A percentile compares a stretch with the other conserved stretches of the same genome.
Conservation (phyloP, 2,113 vertebrate species). For the Platanista minor region DNA sequence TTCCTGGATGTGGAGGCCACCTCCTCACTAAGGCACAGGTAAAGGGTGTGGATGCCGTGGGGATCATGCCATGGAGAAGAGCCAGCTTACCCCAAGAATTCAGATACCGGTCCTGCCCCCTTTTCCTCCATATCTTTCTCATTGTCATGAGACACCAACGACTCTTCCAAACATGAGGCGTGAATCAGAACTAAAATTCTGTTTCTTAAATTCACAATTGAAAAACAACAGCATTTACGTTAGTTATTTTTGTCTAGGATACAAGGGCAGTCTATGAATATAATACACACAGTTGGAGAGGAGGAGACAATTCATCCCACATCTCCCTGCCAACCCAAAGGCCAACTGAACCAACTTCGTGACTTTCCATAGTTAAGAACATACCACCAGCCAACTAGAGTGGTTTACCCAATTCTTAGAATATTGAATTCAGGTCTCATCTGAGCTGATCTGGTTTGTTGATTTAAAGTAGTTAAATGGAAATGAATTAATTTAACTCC, state of each 20-base stretch:
- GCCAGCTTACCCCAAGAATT: neutral
- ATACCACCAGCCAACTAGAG: neutral
- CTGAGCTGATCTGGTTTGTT: neutral
- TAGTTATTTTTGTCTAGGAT: conserved; percentile 66
- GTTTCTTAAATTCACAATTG: conserved; percentile 60
- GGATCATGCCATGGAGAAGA: neutral
- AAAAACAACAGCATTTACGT: conserved; percentile 68
- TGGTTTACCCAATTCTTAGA: neutral
- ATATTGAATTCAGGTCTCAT: conserved; percentile 27
- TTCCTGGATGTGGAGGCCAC: neutral
- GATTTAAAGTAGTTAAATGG: conserved; percentile 30
- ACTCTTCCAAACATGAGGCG: conserved; percentile 53
- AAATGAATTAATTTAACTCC: conserved; percentile 36
- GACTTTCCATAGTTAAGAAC: conserved; percentile 34
- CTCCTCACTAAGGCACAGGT: neutral
- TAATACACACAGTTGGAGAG: conserved; percentile 65
- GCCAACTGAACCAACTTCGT: conserved; percentile 36
- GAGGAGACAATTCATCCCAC: conserved; percentile 55
- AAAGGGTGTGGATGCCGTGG: fast-evolving
- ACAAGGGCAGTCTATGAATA: conserved; percentile 69
- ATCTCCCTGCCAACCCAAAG: conserved; percentile 57
- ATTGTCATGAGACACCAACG: conserved; percentile 42
- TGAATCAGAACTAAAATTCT: conserved; percentile 63
- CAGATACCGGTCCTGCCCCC: neutral
- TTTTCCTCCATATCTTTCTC: neutral